Base-by-base conservation (phyloP, 2,888 invertebrate genomes). In the Panopea generosa region DNA sequence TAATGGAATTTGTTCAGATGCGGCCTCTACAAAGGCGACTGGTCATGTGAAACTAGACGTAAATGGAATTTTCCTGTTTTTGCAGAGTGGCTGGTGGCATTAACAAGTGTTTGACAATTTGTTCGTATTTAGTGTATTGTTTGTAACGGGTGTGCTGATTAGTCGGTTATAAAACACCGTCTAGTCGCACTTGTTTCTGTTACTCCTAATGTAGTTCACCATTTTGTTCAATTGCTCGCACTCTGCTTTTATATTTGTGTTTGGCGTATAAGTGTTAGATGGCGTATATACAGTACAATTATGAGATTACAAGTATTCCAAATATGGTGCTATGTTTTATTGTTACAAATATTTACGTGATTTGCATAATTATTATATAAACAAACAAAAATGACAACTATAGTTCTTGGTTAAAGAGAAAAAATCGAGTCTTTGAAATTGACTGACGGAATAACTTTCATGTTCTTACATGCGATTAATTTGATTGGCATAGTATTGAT, bases 391-490 rank as follows among this genome's bases (percentile, higher is more conserved):
- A n/a, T n/a, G n/a, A n/a, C n/a, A n/a, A n/a, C n/a, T n/a, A n/a
- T 33, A 7, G 33, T 33, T 33, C 33, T 33, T 7, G 6, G 33
- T 11, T 33, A 33, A 33, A 33, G 33, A 33, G 33, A 18, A 40
- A 57, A 57, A 24, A 57, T 3, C 1, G 16, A 50, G 24, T 22
- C 57, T 40, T 57, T 40, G 33, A 61, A 59, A 66, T 59, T 57
- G 47, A 55, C 61, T 56, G 66, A 56, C 70, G 65, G 62, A 57
- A 75, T 75, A 70, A 75, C 75, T 68, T n/a, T 71, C 65, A 72
- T 79, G 72, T 79, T 76, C 75, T 76, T 79, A 79, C 69, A 76
- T 79, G 75, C 65, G 69, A 79, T 76, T 79, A 75, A 79, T 79
- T 75, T 79, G 75, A 75, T 79, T 79, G 79, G 62, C 49, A 45